These are phyloP conservation scores for Rhinatrema bivittatum DNA, from an alignment of 2,797 vertebrate species.

Conservation along the genomic window DNA sequence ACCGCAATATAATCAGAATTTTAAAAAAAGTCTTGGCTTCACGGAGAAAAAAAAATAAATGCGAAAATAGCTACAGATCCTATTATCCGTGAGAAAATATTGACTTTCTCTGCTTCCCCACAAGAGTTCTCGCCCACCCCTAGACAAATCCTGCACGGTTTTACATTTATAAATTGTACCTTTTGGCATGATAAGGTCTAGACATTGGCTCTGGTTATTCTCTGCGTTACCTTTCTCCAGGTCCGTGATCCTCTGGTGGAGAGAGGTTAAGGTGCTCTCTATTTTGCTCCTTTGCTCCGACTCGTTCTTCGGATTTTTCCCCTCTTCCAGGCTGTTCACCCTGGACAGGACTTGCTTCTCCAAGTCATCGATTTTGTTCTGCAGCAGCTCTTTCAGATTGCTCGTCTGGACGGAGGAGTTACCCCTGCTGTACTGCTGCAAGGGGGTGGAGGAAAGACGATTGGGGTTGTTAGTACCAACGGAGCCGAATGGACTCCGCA, in stretches of 20 bases:
- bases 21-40: too few relatives aligned
- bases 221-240: slow-evolving; percentile 81
- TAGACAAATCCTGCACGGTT: too few relatives aligned
- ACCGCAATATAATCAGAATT: too few relatives aligned
- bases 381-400: slow-evolving; percentile 88
- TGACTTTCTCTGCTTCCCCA: too few relatives aligned
- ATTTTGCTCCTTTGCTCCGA: slow-evolving; percentile 83
- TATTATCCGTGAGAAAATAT: too few relatives aligned
- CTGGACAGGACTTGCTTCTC: slow-evolving; percentile 91
- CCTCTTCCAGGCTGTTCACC: slow-evolving; percentile 87
- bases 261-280: slow-evolving; percentile 83
- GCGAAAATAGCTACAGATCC: too few relatives aligned
- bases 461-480: not conserved
- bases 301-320: slow-evolving; percentile 72
- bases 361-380: slow-evolving; percentile 92
- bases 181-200: too few relatives aligned
- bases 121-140: too few relatives aligned
- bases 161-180: too few relatives aligned
- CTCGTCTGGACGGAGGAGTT: slow-evolving; percentile 79
- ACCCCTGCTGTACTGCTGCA: slow-evolving; percentile 86
- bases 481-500: slow-evolving; percentile 4
- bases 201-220: too few relatives aligned
- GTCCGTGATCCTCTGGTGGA: slow-evolving; percentile 92
- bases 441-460: slow-evolving; percentile 14
- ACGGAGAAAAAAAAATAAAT: too few relatives aligned